phyloP scores from a whole-genome alignment of 2,113 vertebrate genomes.

The Platichthys flesus region DNA sequence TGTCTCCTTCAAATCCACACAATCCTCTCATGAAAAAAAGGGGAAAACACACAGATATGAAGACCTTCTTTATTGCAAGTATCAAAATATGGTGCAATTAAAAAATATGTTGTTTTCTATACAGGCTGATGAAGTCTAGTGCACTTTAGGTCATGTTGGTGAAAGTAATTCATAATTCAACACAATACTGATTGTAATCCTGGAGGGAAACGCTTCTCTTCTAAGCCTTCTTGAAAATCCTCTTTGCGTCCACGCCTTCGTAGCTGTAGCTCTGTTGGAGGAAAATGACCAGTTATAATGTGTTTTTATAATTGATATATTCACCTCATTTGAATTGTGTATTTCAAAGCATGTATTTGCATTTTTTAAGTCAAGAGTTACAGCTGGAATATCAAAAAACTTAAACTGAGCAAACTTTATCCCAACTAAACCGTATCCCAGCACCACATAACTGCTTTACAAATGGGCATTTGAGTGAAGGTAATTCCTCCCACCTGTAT shows the following conservation, averaged over 20 bases:
- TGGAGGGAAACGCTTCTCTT: constrained; percentile 15
- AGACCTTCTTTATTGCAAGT: constrained; percentile 66
- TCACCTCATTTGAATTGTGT: neutral
- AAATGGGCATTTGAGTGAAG: no score
- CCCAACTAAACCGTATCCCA: no score
- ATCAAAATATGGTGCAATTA: constrained; percentile 62
- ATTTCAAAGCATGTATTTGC: no score
- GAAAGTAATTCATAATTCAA: constrained; percentile 5
- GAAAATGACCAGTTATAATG: constrained; percentile 12
- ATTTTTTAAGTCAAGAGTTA: neutral
- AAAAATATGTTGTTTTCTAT: constrained; percentile 17
- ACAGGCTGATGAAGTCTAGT: constrained; percentile 15
- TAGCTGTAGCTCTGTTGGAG: constrained; percentile 87
- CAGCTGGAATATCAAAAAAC: no score
- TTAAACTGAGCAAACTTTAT: no score
- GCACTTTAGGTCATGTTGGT: neutral
- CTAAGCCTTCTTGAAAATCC: constrained; percentile 90
- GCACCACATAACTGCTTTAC: no score
- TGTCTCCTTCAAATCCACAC: constrained; percentile 5
- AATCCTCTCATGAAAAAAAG: neutral
- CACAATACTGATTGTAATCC: constrained; percentile 40
- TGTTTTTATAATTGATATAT: neutral
- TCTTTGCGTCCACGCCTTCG: constrained; percentile 91
- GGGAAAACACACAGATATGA: neutral
- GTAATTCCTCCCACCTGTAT: constrained; percentile 83